Evolutionary conservation across 2,888 invertebrate species (phyloP).

Genomic region (Chrysolina haemoptera): DNA sequence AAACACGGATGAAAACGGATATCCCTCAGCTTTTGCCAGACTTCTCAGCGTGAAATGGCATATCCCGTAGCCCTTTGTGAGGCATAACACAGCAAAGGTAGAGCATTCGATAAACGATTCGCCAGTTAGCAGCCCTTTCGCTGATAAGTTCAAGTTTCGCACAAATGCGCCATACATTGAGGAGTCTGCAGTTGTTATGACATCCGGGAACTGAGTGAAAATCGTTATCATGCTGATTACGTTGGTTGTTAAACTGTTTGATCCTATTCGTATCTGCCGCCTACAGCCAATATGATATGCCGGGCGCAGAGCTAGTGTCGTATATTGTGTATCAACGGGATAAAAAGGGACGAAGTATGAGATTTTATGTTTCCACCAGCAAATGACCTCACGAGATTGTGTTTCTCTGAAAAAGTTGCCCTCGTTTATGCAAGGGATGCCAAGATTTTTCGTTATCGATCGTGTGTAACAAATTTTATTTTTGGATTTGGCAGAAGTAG

Average conservation of each 20-base stretch:
- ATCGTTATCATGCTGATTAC: constrained; percentile 46
- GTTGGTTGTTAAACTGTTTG: constrained; percentile 40
- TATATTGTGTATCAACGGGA: constrained; percentile 5
- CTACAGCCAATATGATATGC: constrained; percentile 19
- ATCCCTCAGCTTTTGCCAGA: not conserved
- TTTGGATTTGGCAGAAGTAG: no score
- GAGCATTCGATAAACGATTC: constrained; percentile 39
- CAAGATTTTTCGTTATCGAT: not conserved
- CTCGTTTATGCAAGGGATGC: constrained; percentile 34
- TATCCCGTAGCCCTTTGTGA: constrained; percentile 9
- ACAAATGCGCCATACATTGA: constrained; percentile 41
- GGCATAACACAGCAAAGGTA: constrained; percentile 25
- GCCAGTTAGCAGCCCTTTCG: constrained; percentile 39
- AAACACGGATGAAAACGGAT: not conserved
- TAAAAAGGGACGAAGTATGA: not conserved
- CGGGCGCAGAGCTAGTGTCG: not conserved
- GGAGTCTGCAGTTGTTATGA: constrained; percentile 45
- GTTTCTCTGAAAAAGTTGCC: constrained; percentile 23
- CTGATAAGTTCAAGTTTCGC: constrained; percentile 42
- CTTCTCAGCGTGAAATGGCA: constrained; percentile 14
- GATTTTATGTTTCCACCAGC: not conserved
- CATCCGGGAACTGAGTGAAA: constrained; percentile 46
- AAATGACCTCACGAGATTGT: not conserved
- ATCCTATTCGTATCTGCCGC: constrained; percentile 37
- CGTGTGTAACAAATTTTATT: not conserved